A percentile compares a stretch with the other conserved stretches of the same genome.
phyloP scores from a whole-genome alignment of 64 coral and sea anemone species.

The Stichodactyla mertensii region DNA sequence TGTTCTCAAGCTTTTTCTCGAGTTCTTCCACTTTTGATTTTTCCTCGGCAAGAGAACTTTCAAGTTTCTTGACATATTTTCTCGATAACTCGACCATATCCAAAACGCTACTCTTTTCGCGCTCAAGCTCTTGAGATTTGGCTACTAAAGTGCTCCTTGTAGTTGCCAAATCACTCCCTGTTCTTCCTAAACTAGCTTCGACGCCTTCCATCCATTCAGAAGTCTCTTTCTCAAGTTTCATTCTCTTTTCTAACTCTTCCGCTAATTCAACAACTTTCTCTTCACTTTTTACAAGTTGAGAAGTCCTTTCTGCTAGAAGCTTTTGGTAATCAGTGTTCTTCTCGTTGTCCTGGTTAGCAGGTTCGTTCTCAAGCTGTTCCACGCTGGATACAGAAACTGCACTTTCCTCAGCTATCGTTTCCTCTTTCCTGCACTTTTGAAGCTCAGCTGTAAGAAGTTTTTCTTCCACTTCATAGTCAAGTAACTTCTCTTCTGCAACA shows the following conservation, averaged over 20 bases:
- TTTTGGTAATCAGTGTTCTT: constrained; percentile 43
- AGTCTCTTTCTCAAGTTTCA: constrained; percentile 71
- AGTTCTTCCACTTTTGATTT: constrained; percentile 49
- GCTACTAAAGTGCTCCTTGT: constrained; percentile 47
- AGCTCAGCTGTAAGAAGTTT: constrained; percentile 65
- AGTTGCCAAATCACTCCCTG: constrained; percentile 38
- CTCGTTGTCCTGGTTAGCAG: constrained; percentile 23
- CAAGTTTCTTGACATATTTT: constrained; percentile 63
- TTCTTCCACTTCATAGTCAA: constrained; percentile 65
- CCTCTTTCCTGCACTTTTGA: constrained; percentile 62
- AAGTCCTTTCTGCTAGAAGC: constrained; percentile 47
- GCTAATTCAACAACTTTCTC: constrained; percentile 74
- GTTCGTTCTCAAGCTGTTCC: constrained; percentile 53
- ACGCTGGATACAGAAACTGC: constrained; percentile 24
- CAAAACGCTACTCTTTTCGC: constrained; percentile 68
- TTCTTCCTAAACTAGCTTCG: constrained; percentile 61
- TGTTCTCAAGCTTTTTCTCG: constrained; percentile 15
- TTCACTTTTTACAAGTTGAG: constrained; percentile 58
- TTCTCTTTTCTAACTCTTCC: constrained; percentile 74
- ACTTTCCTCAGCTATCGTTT: constrained; percentile 8
- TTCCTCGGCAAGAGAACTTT: constrained; percentile 46
- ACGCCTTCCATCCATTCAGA: constrained; percentile 69
- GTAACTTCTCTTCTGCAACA: constrained; percentile 43
- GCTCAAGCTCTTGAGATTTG: constrained; percentile 74
- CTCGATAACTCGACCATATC: constrained; percentile 65